These are phyloP conservation scores for Erpobdella octoculata DNA, from an alignment of 2,888 invertebrate species.

Conservation along the genomic window DNA sequence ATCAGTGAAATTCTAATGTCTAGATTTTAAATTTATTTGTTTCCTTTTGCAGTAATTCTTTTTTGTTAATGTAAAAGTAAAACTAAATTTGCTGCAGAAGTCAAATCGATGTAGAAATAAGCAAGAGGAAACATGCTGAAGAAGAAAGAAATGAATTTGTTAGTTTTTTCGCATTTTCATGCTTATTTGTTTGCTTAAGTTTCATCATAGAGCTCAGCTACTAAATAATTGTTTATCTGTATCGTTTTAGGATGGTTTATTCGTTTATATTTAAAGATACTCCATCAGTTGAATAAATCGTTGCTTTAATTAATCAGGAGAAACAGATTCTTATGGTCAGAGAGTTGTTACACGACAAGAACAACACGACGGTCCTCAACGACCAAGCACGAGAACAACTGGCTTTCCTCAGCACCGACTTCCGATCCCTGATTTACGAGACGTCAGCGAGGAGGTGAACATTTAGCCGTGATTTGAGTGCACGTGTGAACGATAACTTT, in stretches of 20 bases:
- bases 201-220: background rate
- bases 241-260: background rate
- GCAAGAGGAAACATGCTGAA: conserved; percentile 63
- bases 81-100: conserved; percentile 50
- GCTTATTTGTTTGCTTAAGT: too few species aligned
- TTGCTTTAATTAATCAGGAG: conserved; percentile 56
- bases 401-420: conserved; percentile 61
- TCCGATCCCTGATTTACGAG: conserved; percentile 30
- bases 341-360: conserved; percentile 67
- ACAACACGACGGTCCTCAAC: conserved; percentile 57
- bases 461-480: background rate
- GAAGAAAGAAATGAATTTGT: conserved; percentile 62
- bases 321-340: conserved; percentile 66
- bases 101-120: conserved; percentile 71
- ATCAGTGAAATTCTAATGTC: too few species aligned
- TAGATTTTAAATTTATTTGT: background rate
- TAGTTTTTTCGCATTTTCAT: too few species aligned
- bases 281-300: background rate
- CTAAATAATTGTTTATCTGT: background rate
- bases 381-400: conserved; percentile 74
- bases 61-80: background rate
- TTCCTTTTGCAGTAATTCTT: too few species aligned
- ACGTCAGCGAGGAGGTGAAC: conserved; percentile 31
- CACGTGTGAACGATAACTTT: background rate
- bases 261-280: background rate